Conservation (phyloP, 2,113 vertebrate genomes). For the Chloropsis cyanopogon region DNA sequence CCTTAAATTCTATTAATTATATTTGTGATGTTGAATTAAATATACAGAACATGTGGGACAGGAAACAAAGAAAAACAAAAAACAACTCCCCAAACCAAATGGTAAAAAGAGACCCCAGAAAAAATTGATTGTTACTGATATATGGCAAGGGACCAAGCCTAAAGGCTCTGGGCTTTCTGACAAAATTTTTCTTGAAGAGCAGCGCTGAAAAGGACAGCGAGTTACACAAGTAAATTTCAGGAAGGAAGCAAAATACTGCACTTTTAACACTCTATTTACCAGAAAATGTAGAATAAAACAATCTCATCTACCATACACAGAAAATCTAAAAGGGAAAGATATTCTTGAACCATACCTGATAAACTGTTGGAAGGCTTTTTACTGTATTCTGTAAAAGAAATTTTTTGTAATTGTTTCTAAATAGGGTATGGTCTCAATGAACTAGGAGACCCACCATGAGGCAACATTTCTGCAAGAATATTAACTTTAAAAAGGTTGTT, state of each 20-base stretch:
- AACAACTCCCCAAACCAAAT: not conserved
- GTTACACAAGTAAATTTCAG: not conserved
- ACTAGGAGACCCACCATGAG: not conserved
- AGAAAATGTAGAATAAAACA: not conserved
- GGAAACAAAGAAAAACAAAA: not conserved
- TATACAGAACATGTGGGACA: not conserved
- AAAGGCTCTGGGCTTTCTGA: not conserved
- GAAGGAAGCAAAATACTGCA: not conserved
- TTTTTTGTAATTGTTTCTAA: not conserved
- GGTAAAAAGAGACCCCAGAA: not conserved
- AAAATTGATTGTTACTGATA: not conserved
- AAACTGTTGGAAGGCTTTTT: not conserved
- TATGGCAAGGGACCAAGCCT: not conserved
- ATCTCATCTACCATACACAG: not conserved
- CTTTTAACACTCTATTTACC: not conserved
- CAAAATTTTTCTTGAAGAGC: not conserved
- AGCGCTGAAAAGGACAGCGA: fast-evolving
- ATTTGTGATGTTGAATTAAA: not conserved
- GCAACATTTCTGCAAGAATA: not conserved
- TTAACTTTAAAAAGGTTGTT: not conserved
- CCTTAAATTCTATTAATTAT: not conserved
- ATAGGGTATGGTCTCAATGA: not conserved
- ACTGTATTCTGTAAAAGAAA: not conserved
- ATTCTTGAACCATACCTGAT: not conserved
- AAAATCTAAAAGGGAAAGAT: not conserved